These are phyloP conservation scores for Lydus trimaculatus DNA, from an alignment of 2,888 invertebrate genomes.

Conservation along the genomic window DNA sequence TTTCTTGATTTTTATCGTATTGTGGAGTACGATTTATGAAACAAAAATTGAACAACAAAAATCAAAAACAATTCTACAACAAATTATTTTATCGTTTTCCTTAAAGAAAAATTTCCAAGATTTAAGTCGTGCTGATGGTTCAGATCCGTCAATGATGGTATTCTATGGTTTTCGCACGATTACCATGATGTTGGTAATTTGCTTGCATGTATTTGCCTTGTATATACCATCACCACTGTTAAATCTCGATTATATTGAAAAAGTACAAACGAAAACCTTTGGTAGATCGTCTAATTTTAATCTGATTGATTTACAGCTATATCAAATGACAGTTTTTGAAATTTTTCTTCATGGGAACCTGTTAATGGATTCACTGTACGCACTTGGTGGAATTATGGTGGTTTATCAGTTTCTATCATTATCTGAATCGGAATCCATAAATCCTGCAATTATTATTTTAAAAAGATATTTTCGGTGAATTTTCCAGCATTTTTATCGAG, in stretches of 20 bases:
- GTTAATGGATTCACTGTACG: conserved; percentile 69
- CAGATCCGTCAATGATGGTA: neutral
- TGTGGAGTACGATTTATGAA: neutral
- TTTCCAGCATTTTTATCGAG: neutral
- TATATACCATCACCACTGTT: neutral
- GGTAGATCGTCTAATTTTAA: neutral
- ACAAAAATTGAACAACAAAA: neutral
- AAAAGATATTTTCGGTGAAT: conserved; percentile 66
- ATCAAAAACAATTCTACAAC: neutral
- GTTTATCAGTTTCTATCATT: conserved; percentile 58
- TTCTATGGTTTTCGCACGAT: neutral
- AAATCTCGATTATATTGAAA: neutral
- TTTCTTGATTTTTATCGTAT: neutral
- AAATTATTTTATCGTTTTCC: neutral
- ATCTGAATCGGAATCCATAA: conserved; percentile 54
- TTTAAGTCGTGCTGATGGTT: neutral
- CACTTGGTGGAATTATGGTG: conserved; percentile 66
- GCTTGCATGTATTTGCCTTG: neutral
- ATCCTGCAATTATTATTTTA: conserved; percentile 61
- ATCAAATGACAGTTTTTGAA: neutral
- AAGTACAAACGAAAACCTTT: neutral
- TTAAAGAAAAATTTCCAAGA: neutral
- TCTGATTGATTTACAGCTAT: neutral
- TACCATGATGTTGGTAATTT: neutral
- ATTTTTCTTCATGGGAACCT: conserved; percentile 66